Base-by-base conservation (phyloP, 2,797 vertebrate species). In the Leptoclinus maculatus region DNA sequence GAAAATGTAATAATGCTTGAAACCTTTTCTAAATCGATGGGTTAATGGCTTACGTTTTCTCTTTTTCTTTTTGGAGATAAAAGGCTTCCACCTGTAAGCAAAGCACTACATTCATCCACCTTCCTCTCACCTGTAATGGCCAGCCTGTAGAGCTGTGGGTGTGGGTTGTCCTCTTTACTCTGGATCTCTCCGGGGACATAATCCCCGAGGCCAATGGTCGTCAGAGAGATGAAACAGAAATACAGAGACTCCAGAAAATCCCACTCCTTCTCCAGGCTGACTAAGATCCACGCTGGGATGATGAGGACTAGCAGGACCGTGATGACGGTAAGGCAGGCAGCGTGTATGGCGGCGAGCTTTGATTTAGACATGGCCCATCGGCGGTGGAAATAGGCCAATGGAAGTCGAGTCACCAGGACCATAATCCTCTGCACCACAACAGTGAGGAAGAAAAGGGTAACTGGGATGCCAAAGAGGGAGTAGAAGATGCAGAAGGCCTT, bases 181-280 rank as follows among this genome's bases (percentile, higher is more conserved):
- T 96, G 95, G 67, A 94, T 96, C 90, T 99, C 96, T 71, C 98
- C 98, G 0, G 98, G 98, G 17, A 99, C 97, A 0, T 99, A 99
- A 89, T 99, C 98, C 8, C 98, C 98, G 0, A 99, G 96, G 69
- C 98, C 98, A n/a, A 99, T 99, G 88, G 98, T 99, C 60, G 97
- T 98, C 82, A 99, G 94, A 5, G 98, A 99, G 91, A 99, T 99
- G 88, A 99, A 99, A 84, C 98, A 99, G 82, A 99, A 99, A 82
- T 99, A 99, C 82, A 99, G 95, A 7, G 98, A 97, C 71, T 99
- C 98, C 66, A 99, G 93, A 83, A 97, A 99, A 94, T 97, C 98
- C 98, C 98, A 99, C 72, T 97, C 94, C 4, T 94, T 93, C 87
- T 99, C 98, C 87, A 98, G 64, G 36, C 78, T 79, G 4, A 95